phyloP scores from a whole-genome alignment of 2,113 vertebrate species.

The Stomatorhinus ivindoensis region DNA sequence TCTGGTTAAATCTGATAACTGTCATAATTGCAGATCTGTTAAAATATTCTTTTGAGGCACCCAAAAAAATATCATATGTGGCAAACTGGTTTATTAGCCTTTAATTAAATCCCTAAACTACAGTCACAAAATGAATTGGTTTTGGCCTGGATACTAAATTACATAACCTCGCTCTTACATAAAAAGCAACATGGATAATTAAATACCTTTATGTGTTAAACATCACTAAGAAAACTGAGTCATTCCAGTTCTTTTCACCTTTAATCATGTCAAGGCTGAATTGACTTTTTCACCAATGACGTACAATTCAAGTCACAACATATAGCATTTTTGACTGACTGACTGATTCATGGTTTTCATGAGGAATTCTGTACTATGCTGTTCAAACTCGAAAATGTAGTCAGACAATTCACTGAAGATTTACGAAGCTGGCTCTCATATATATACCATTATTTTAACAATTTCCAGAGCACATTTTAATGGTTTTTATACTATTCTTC shows the following conservation, averaged over 20 bases:
- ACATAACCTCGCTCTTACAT: background rate
- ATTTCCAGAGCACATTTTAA: background rate
- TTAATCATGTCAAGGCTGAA: background rate
- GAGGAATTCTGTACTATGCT: background rate
- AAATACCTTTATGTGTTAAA: background rate
- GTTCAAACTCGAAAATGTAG: background rate
- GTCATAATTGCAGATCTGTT: background rate
- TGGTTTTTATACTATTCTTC: background rate
- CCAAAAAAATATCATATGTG: background rate
- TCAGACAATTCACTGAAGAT: background rate
- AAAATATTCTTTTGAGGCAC: background rate
- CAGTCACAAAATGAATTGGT: background rate
- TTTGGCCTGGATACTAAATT: background rate
- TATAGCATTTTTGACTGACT: background rate
- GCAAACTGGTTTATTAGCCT: background rate
- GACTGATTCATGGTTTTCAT: background rate
- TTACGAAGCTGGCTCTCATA: background rate
- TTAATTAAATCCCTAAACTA: background rate
- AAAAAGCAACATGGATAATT: background rate
- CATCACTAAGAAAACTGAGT: background rate
- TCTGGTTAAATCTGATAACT: background rate
- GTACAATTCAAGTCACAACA: background rate
- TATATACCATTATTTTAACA: background rate
- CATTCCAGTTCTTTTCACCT: background rate
- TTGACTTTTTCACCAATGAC: background rate